Conservation (phyloP, 2,888 invertebrate genomes). For the Iselma pallidipennis region DNA sequence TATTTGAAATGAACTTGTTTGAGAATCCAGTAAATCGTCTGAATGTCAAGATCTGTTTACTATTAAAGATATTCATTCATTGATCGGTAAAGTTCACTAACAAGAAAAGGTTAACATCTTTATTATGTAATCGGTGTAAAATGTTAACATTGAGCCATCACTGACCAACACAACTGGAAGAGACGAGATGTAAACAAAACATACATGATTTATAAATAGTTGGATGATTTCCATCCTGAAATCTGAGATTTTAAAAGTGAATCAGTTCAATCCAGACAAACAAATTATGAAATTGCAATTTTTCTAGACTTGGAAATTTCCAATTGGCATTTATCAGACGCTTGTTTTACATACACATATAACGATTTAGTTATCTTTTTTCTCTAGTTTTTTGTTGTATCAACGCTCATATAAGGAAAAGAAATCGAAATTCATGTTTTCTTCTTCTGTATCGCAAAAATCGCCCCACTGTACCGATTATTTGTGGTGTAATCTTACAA, state of each 20-base stretch:
- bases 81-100: neutral
- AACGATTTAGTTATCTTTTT: too few relatives aligned
- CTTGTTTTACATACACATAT: too few relatives aligned
- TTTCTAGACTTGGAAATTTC: too few relatives aligned
- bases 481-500: neutral
- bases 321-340: too few relatives aligned
- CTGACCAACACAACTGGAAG: neutral
- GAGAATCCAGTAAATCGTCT: neutral
- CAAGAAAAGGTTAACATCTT: neutral
- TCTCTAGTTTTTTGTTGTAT: neutral
- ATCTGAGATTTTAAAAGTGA: too few relatives aligned
- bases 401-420: neutral
- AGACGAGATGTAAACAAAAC: neutral
- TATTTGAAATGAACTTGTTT: too few relatives aligned
- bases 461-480: neutral
- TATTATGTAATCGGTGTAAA: neutral
- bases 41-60: neutral
- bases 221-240: too few relatives aligned
- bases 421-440: neutral
- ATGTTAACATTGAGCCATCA: too few relatives aligned
- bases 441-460: neutral
- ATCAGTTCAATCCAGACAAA: too few relatives aligned
- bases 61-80: neutral
- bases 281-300: too few relatives aligned
- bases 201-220: too few relatives aligned